Evolutionary conservation across 1,140 invertebrate species (phyloP), one percentile per base, ranked within the genome.

Genomic region (Coptotermes formosanus): DNA sequence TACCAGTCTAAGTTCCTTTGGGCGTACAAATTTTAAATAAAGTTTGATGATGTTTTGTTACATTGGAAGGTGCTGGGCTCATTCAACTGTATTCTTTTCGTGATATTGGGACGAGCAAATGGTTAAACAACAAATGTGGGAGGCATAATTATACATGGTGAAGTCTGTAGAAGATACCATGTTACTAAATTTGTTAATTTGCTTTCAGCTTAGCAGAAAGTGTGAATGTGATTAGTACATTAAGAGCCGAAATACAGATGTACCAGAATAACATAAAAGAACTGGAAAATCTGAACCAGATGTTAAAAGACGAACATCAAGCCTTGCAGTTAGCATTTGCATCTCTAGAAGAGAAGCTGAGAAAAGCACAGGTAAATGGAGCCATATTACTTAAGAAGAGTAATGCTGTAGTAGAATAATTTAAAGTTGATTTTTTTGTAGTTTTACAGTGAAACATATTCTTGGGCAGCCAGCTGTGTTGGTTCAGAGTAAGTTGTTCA

Each of bases 281-380:
- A 90, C 90, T 97, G 30, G 94, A 97, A 91, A 93, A 94, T 87
- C 92, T 97, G 9, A 98, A 97, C 91, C 95, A 98, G 93, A 95
- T 97, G 87, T 90, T 99, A 75, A 94, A 96, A 90, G 98, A 99
- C 92, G 98, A 99, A 92, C 96, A 99, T 90, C 96, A 98, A 91
- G 97, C 98, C 8, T 91, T 98, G 85, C 97, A 98, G 90, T 92
- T 99, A 88, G 96, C 97, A 25, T 98, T 96, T 92, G 94, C 94
- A 87, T 93, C 96, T 82, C 92, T 98, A 45, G 97, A 99, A 92
- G 96, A 98, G 85, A 98, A 98, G 91, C 92, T 97, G 89, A 93
- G 96, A 83, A 96, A 96, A 92, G 93, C 93, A 38, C 96, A 97
- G 93, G 96, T 96, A 92, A 90, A 88, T 43, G 14, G 23, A 55